These are phyloP conservation scores for Cotesia vestalis DNA, from an alignment of 1,140 invertebrate genomes.

Conservation along the genomic window DNA sequence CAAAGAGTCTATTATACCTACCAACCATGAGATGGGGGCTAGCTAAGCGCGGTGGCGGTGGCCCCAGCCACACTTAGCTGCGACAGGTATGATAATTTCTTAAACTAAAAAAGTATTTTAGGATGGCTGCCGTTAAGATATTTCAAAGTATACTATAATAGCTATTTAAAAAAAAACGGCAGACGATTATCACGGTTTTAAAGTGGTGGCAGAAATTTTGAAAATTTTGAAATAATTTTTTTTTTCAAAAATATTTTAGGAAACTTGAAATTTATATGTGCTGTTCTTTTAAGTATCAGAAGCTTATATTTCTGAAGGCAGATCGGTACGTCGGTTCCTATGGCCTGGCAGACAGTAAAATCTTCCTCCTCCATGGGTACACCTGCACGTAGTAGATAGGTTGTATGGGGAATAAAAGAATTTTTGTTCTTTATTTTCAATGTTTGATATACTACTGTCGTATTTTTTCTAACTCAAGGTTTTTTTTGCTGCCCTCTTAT, in stretches of 20 bases:
- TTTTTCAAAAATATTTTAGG: constrained; percentile 44
- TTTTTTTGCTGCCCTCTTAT: background rate
- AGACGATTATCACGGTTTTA: background rate
- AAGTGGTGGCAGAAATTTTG: background rate
- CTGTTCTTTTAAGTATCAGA: background rate
- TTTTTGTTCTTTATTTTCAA: background rate
- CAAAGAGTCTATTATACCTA: background rate
- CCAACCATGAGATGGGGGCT: background rate
- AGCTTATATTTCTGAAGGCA: background rate
- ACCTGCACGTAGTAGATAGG: no score
- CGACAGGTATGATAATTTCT: background rate
- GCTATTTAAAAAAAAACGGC: background rate
- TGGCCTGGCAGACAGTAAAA: background rate
- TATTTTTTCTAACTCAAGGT: background rate
- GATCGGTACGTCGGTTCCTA: background rate
- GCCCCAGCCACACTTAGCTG: background rate
- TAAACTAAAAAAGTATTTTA: constrained; percentile 7
- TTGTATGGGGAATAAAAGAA: no score
- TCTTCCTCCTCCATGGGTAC: background rate
- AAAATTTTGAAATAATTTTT: background rate
- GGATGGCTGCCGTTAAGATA: constrained; percentile 10
- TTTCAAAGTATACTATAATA: background rate
- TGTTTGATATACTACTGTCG: background rate
- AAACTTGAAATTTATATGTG: background rate
- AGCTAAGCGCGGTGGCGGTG: background rate